Conservation (phyloP, 2,797 vertebrate species). For the Fistularia tabacaria region DNA sequence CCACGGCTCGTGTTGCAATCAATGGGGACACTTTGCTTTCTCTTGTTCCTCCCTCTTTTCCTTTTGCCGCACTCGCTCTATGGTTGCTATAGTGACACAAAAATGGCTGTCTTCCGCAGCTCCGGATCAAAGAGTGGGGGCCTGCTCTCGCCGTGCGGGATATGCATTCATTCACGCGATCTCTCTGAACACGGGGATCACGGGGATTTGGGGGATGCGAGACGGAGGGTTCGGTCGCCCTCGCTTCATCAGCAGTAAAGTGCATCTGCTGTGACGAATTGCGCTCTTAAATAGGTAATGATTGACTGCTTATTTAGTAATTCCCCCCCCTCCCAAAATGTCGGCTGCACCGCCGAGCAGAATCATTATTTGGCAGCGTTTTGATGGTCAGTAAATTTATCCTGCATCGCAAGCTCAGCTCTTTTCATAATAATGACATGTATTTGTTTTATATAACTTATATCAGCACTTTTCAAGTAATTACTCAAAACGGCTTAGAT, state of each 20-base stretch:
- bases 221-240: no score
- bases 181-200: neutral
- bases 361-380: neutral
- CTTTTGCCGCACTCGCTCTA: conserved; percentile 38
- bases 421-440: no score
- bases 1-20: conserved; percentile 68
- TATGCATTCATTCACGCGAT: conserved; percentile 32
- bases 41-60: conserved; percentile 30
- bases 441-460: no score
- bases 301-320: no score
- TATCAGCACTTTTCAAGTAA: no score
- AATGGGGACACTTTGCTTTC: conserved; percentile 46
- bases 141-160: conserved; percentile 9
- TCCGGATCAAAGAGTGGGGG: conserved; percentile 35
- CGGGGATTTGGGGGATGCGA: no score
- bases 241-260: no score
- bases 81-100: conserved; percentile 75
- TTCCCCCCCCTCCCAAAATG: no score
- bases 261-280: no score
- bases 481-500: no score
- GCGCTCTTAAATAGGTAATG: no score
- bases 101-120: conserved; percentile 65
- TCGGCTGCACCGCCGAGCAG: no score
- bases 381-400: neutral
- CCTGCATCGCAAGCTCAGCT: neutral